Evolutionary conservation across 2,797 vertebrate genomes (phyloP).

Genomic region (Urophycis tenuis): DNA sequence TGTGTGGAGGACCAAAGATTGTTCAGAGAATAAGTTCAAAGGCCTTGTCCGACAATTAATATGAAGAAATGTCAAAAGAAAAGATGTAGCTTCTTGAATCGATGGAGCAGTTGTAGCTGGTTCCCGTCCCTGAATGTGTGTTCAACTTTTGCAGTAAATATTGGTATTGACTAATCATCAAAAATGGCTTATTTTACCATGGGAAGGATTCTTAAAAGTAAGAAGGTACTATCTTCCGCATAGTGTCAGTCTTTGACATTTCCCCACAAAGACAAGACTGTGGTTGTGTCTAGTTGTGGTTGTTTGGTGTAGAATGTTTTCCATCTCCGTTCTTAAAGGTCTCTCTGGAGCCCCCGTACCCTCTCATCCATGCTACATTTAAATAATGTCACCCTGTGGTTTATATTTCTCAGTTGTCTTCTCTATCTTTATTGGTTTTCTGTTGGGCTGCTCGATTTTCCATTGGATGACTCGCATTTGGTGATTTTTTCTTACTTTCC

Average conservation of each 20-base stretch:
- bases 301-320: background rate
- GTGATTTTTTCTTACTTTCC: background rate
- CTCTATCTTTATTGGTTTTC: background rate
- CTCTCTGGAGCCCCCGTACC: background rate
- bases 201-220: background rate
- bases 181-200: background rate
- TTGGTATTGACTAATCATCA: background rate
- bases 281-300: background rate
- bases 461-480: background rate
- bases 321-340: background rate
- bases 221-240: background rate
- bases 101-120: background rate
- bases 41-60: background rate
- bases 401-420: background rate
- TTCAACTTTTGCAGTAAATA: background rate
- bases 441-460: background rate
- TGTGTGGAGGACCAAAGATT: slow-evolving; percentile 58
- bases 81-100: no score
- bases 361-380: no score
- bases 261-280: background rate
- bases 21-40: background rate
- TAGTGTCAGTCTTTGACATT: background rate
- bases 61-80: background rate
- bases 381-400: no score
- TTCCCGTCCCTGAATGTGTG: background rate